A percentile compares a stretch with the other conserved stretches of the same genome.
phyloP scores from a whole-genome alignment of 2,113 vertebrate genomes.

The Pao palembangensis region DNA sequence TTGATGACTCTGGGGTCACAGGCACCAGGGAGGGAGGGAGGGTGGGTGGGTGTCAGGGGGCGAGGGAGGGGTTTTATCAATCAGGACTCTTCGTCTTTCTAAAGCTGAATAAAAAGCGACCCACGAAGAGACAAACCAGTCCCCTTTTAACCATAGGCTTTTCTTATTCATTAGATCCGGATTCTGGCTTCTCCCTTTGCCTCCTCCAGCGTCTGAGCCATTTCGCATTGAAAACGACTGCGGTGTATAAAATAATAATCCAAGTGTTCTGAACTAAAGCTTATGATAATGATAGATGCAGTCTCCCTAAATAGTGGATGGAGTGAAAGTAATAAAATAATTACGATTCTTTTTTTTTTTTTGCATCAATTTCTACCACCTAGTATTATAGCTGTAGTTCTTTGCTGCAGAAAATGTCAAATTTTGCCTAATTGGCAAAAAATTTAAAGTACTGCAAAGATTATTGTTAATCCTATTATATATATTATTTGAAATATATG shows the following conservation, averaged over 20 bases:
- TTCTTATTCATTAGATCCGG: constrained; percentile 78
- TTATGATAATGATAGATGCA: constrained; percentile 31
- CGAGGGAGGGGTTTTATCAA: constrained; percentile 71
- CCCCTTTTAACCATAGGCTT: constrained; percentile 70
- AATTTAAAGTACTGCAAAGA: no score
- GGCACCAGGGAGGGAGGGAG: constrained; percentile 58
- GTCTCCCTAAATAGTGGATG: not conserved
- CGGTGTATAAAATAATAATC: constrained; percentile 39
- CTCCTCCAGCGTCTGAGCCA: constrained; percentile 50
- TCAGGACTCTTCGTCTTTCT: constrained; percentile 72
- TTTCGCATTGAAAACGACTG: constrained; percentile 59
- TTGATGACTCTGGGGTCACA: constrained; percentile 85
- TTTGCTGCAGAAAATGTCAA: not conserved
- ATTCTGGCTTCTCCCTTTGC: constrained; percentile 65
- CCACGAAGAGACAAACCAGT: constrained; percentile 77
- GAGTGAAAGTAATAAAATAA: not conserved
- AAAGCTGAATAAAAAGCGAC: constrained; percentile 77
- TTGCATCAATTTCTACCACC: no score
- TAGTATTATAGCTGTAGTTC: no score
- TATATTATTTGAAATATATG: constrained; percentile 3
- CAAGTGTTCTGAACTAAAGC: constrained; percentile 32
- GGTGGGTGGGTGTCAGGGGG: constrained; percentile 29
- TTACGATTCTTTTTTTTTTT: not conserved
- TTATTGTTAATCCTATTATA: no score
- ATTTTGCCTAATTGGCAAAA: no score